Evolutionary conservation across 2,797 vertebrate species (phyloP).

Genomic region (Gymnoscopelus braueri): DNA sequence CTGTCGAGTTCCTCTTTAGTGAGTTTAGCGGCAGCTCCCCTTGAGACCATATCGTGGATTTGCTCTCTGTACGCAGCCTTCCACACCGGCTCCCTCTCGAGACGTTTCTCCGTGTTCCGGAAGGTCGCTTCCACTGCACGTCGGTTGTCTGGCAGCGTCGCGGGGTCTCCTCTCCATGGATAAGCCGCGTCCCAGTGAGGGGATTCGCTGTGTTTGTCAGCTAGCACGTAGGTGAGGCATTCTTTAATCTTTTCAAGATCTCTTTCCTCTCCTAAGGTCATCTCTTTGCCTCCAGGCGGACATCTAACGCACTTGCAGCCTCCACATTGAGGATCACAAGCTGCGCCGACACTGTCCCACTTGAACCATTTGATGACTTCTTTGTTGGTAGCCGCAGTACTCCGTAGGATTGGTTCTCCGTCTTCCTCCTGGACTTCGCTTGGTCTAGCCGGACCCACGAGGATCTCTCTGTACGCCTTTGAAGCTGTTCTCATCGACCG

Average conservation of each 20-base stretch:
- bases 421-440: neutral
- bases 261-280: constrained; percentile 36
- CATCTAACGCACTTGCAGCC: constrained; percentile 19
- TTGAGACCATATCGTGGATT: constrained; percentile 28
- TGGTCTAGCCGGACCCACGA: neutral
- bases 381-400: constrained; percentile 9
- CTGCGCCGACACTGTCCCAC: constrained; percentile 20
- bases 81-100: constrained; percentile 15
- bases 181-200: constrained; percentile 26
- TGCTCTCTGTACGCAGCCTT: constrained; percentile 13
- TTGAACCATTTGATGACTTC: constrained; percentile 27
- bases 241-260: constrained; percentile 29
- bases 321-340: constrained; percentile 20
- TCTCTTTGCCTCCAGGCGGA: constrained; percentile 34
- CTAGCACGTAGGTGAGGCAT: constrained; percentile 17
- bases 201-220: constrained; percentile 9
- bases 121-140: constrained; percentile 25
- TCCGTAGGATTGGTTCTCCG: neutral
- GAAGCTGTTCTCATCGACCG: constrained; percentile 16
- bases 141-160: constrained; percentile 11
- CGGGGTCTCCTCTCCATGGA: constrained; percentile 20
- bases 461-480: constrained; percentile 12
- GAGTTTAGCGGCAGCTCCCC: constrained; percentile 18
- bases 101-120: constrained; percentile 10
- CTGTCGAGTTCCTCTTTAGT: neutral